Evolutionary conservation across 2,888 invertebrate genomes (phyloP).

Genomic region (Acholoe squamosa): DNA sequence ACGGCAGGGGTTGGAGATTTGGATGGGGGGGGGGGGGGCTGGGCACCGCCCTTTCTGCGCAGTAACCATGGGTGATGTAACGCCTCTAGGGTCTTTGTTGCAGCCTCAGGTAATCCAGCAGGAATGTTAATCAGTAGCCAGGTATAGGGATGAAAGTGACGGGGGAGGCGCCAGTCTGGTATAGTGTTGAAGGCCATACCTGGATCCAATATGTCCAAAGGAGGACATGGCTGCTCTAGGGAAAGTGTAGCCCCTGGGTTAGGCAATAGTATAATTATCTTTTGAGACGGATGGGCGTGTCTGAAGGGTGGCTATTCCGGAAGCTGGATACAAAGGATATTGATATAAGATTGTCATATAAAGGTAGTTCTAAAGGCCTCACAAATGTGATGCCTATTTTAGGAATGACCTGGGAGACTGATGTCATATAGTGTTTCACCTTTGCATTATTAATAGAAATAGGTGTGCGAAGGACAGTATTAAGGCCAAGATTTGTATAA

Average conservation of each 20-base stretch:
- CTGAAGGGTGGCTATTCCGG: too few species aligned
- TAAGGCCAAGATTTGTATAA: background rate
- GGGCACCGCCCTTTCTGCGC: background rate
- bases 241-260: too few species aligned
- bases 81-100: background rate
- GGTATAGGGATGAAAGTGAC: background rate
- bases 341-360: too few species aligned
- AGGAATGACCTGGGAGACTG: too few species aligned
- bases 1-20: background rate
- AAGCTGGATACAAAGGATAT: too few species aligned
- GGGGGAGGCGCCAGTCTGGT: background rate
- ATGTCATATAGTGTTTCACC: background rate
- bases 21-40: background rate
- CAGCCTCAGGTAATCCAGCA: background rate
- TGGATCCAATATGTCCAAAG: too few species aligned
- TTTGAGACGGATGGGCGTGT: too few species aligned
- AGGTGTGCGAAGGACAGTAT: conserved; percentile 10
- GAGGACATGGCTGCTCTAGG: too few species aligned
- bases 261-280: too few species aligned
- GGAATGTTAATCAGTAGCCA: conserved; percentile 30
- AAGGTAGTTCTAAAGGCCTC: too few species aligned
- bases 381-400: too few species aligned
- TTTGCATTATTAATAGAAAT: background rate
- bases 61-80: background rate
- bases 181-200: too few species aligned